Conservation (phyloP, 1,140 invertebrate genomes). For the Drosophila trapezifrons region DNA sequence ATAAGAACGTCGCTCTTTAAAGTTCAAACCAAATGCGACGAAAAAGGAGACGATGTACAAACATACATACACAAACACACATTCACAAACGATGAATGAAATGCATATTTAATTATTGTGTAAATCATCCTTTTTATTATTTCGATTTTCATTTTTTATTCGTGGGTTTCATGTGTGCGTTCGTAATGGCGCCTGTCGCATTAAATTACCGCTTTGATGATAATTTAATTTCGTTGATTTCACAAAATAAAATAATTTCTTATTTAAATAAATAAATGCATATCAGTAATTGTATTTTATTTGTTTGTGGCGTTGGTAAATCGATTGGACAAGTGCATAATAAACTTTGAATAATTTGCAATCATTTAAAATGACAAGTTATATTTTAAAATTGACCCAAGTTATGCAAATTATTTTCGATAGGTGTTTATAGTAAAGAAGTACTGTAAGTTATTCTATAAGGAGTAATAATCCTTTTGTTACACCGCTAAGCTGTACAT, state of each 20-base stretch:
- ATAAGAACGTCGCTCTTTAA: slow-evolving; percentile 69
- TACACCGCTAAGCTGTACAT: not conserved
- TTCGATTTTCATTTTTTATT: slow-evolving; percentile 31
- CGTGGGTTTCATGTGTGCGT: not conserved
- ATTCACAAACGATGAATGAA: slow-evolving; percentile 42
- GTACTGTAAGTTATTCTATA: not conserved
- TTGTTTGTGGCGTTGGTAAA: not conserved
- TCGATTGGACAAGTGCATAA: not conserved
- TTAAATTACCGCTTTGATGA: slow-evolving; percentile 70
- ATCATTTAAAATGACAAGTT: not conserved
- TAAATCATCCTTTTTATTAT: slow-evolving; percentile 75
- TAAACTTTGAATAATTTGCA: not conserved
- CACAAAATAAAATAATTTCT: slow-evolving; percentile 35
- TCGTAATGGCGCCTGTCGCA: slow-evolving; percentile 32
- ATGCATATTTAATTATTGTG: slow-evolving; percentile 79
- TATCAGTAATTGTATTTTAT: slow-evolving; percentile 10
- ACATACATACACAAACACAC: not conserved
- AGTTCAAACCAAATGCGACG: slow-evolving; percentile 49
- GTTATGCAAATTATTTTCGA: no score
- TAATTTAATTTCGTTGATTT: slow-evolving; percentile 53
- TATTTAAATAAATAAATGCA: slow-evolving; percentile 13
- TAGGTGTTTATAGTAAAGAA: no score
- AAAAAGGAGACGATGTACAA: slow-evolving; percentile 9
- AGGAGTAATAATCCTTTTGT: not conserved
- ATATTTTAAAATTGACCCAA: not conserved